Base-by-base conservation (phyloP, 1,140 invertebrate genomes). In the Mya arenaria region DNA sequence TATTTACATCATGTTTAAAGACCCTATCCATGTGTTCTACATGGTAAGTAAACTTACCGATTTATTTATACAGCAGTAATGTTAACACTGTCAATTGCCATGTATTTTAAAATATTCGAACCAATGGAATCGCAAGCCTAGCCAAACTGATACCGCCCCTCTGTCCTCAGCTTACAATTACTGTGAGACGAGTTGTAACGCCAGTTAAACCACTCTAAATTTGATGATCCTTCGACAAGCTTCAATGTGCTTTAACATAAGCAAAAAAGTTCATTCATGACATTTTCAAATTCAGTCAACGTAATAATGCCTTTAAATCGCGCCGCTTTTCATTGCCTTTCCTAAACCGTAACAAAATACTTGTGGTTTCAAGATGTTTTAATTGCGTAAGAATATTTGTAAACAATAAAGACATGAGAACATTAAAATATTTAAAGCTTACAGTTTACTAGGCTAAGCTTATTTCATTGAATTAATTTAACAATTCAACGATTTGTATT, bases 1-100 rank as follows among this genome's bases (percentile, higher is more conserved):
- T 30, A 28, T 80, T 58, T 62, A 80, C 77, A 69, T 80, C 77
- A 71, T 80, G 55, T 58, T 80, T 71, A 69, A 80, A 71, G 65
- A 32, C 30, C 41, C n/a, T 32, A n/a, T 68, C 55, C n/a, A 4
- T 56, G 30, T 55, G 23, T 37, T 25, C 30, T 74, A 34, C 48
- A 65, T 15, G 23, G 28, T 62, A 44, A 62, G 41, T 19, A 66
- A 56, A 37, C 41, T 68, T 66, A 80, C 63, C 44, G 69, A 60
- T 32, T 44, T 23, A 78, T 68, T 44, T 65, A 58, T 58, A 71
- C 68, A n/a, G 17, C 52, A 44, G 41, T 32, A 65, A 62, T 58
- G 62, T 39, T 63, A 28, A 62, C 58, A 56, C 58, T 63, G 73
- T 63, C 56, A 63, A 1, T 25, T 23, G 25, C n/a, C 13, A 63